Conservation (phyloP, 2,888 invertebrate genomes). For the Thymelicus sylvestris region DNA sequence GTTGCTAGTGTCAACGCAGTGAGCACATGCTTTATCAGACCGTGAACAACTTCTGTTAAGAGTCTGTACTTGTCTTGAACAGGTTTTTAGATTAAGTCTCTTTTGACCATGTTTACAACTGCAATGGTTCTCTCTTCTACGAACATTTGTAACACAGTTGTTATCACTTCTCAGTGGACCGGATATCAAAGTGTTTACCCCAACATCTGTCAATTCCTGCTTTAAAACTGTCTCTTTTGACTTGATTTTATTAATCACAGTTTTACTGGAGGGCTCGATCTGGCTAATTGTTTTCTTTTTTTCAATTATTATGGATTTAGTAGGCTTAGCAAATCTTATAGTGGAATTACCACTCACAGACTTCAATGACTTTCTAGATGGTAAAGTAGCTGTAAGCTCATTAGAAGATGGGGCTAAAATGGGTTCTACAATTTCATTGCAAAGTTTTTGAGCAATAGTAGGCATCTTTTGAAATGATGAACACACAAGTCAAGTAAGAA, state of each 20-base stretch:
- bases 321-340: conserved; percentile 46
- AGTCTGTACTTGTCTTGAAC: conserved; percentile 56
- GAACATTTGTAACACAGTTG: conserved; percentile 60
- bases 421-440: conserved; percentile 61
- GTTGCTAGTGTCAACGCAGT: conserved; percentile 39
- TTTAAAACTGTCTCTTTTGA: conserved; percentile 50
- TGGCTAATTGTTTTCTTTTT: conserved; percentile 55
- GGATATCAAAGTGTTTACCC: conserved; percentile 57
- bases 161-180: conserved; percentile 57
- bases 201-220: conserved; percentile 51
- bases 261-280: conserved; percentile 46
- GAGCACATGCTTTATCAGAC: conserved; percentile 60
- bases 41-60: conserved; percentile 39
- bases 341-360: conserved; percentile 28
- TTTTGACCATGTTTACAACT: conserved; percentile 51
- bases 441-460: conserved; percentile 60
- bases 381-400: conserved; percentile 37
- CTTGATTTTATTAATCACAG: conserved; percentile 47
- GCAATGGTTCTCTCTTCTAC: conserved; percentile 51
- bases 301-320: conserved; percentile 50
- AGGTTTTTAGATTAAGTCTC: conserved; percentile 42
- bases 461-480: conserved; percentile 52
- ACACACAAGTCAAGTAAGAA: neutral
- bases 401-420: conserved; percentile 46
- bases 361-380: conserved; percentile 32